Conservation (phyloP, 2,113 vertebrate genomes). For the Uria aalge region DNA sequence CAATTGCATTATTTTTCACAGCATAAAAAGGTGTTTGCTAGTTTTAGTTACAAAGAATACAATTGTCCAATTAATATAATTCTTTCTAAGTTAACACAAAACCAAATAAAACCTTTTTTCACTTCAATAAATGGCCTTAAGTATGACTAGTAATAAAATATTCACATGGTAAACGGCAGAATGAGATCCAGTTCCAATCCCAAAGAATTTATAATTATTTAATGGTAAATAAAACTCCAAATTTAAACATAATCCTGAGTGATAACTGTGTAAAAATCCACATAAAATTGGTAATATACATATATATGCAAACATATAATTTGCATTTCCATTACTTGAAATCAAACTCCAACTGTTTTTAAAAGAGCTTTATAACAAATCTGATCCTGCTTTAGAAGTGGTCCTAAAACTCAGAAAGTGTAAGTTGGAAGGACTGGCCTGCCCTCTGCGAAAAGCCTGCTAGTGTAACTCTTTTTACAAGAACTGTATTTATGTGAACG, state of each 20-base stretch:
- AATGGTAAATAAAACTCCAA: neutral
- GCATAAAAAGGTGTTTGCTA: neutral
- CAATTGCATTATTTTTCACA: neutral
- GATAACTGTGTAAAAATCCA: neutral
- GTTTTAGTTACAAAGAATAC: neutral
- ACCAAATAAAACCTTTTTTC: neutral
- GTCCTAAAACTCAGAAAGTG: neutral
- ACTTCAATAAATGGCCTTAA: neutral
- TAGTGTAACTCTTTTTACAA: neutral
- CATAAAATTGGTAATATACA: neutral
- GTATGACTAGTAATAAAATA: neutral
- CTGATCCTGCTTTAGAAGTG: neutral
- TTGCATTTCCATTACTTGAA: neutral
- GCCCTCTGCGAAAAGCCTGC: neutral
- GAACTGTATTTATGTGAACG: neutral
- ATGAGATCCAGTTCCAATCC: neutral
- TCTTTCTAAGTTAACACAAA: neutral
- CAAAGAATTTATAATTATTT: neutral
- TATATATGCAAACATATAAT: neutral
- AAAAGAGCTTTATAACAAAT: neutral
- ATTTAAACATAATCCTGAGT: neutral
- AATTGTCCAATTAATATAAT: neutral
- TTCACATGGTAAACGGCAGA: neutral
- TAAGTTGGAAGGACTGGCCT: neutral
- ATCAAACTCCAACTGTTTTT: neutral